Evolutionary conservation across 2,888 invertebrate species (phyloP).

Genomic region (Sturmia bella): DNA sequence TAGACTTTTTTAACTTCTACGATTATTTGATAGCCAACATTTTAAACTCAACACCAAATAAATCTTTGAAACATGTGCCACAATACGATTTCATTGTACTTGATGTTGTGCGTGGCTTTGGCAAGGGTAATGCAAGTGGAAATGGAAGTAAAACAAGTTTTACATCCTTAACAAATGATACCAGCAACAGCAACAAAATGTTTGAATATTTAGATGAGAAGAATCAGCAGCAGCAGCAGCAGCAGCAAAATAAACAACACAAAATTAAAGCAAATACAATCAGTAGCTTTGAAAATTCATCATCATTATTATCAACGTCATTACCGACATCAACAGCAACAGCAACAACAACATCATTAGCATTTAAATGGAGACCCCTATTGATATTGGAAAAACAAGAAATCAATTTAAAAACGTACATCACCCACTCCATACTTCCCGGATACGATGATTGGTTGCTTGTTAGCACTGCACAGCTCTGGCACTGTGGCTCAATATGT

Average conservation of each 20-base stretch:
- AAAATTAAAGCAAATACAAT: conserved; percentile 10
- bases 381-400: conserved; percentile 80
- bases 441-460: conserved; percentile 81
- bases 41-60: conserved; percentile 37
- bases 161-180: conserved; percentile 41
- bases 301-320: conserved; percentile 52
- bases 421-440: conserved; percentile 80
- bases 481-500: conserved; percentile 80
- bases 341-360: conserved; percentile 34
- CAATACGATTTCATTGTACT: conserved; percentile 81
- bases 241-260: conserved; percentile 25
- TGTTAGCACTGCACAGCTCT: conserved; percentile 77
- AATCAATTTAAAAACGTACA: conserved; percentile 76
- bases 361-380: conserved; percentile 80
- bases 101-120: conserved; percentile 76
- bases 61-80: conserved; percentile 67
- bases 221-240: not conserved
- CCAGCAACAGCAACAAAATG: conserved; percentile 55
- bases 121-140: not conserved
- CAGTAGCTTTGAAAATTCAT: conserved; percentile 17
- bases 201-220: conserved; percentile 30
- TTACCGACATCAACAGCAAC: conserved; percentile 9
- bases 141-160: conserved; percentile 22
- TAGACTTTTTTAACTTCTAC: conserved; percentile 81
- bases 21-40: conserved; percentile 78